Conservation (phyloP, 2,888 invertebrate species). For the Dasypolia templi region DNA sequence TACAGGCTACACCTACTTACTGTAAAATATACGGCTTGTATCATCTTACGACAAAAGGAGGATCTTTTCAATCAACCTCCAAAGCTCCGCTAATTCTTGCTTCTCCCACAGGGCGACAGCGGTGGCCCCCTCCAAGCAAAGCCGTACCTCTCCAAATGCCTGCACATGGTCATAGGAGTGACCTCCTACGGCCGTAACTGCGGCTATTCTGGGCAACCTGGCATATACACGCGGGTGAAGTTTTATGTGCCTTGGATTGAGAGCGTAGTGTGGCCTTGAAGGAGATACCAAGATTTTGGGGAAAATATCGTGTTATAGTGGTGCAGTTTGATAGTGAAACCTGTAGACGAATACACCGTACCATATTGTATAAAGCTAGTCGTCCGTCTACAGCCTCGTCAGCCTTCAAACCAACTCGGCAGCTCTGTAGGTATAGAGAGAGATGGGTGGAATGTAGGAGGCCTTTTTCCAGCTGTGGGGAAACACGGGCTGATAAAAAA, state of each 20-base stretch:
- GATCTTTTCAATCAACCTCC: not conserved
- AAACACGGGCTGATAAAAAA: not conserved
- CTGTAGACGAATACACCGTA: not conserved
- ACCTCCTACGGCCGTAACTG: slow-evolving; percentile 85
- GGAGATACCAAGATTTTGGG: not conserved
- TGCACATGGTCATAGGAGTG: slow-evolving; percentile 87
- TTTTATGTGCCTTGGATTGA: slow-evolving; percentile 58
- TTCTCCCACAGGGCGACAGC: slow-evolving; percentile 50
- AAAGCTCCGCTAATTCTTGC: not conserved
- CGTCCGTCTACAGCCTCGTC: not conserved
- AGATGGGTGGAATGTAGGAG: not conserved
- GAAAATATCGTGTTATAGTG: not conserved
- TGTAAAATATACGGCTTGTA: not conserved
- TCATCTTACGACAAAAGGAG: not conserved
- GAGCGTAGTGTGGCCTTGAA: slow-evolving; percentile 52
- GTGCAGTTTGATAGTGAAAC: not conserved
- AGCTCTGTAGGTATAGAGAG: not conserved
- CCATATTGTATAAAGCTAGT: not conserved
- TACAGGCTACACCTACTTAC: no score
- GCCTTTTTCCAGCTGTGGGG: not conserved
- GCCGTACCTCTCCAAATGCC: slow-evolving; percentile 78
- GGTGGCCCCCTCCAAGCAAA: slow-evolving; percentile 56
- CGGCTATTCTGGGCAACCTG: slow-evolving; percentile 80
- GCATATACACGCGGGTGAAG: slow-evolving; percentile 89
- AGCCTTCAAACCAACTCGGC: not conserved